Percentiles rank a stretch among this genome's conserved stretches.
Evolutionary conservation across 2,113 vertebrate genomes (phyloP).

Genomic region (Poeciliopsis retropinna): DNA sequence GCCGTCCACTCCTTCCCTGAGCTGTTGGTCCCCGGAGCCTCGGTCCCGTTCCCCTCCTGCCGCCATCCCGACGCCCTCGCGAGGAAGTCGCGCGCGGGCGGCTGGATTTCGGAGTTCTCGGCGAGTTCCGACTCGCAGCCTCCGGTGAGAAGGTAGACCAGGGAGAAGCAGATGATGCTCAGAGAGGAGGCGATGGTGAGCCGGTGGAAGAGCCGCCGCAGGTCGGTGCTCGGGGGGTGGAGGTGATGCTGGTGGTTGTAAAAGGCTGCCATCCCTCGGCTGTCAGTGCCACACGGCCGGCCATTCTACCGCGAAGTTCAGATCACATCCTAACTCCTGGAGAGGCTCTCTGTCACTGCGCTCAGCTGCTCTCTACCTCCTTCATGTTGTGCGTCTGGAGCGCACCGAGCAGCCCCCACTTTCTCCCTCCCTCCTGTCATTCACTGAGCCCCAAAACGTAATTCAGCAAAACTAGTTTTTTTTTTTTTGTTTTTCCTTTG

Average conservation of each 20-base stretch:
- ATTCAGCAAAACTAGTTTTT: constrained; percentile 10
- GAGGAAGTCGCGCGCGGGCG: constrained; percentile 34
- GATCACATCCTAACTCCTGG: constrained; percentile 50
- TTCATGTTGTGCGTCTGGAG: constrained; percentile 33
- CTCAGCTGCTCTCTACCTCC: constrained; percentile 22
- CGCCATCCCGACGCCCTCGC: constrained; percentile 54
- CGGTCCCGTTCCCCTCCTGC: constrained; percentile 56
- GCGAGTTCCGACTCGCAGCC: constrained; percentile 72
- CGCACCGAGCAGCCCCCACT: neutral
- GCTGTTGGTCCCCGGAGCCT: constrained; percentile 59
- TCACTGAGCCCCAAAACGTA: neutral
- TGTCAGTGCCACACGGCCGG: constrained; percentile 40
- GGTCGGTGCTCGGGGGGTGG: constrained; percentile 57
- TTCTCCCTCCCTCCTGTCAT: neutral
- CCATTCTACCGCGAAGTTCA: constrained; percentile 71
- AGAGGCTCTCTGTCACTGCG: constrained; percentile 24
- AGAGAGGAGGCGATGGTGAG: constrained; percentile 77
- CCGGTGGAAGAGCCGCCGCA: constrained; percentile 75
- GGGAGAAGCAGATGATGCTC: constrained; percentile 74
- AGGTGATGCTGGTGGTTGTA: constrained; percentile 45
- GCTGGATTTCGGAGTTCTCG: constrained; percentile 49
- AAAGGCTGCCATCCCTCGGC: constrained; percentile 79
- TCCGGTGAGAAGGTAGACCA: constrained; percentile 76
- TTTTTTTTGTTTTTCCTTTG: too few relatives aligned
- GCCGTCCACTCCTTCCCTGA: constrained; percentile 80